Evolutionary conservation across 2,797 vertebrate species (phyloP).

Genomic region (Sarcophilus harrisii): DNA sequence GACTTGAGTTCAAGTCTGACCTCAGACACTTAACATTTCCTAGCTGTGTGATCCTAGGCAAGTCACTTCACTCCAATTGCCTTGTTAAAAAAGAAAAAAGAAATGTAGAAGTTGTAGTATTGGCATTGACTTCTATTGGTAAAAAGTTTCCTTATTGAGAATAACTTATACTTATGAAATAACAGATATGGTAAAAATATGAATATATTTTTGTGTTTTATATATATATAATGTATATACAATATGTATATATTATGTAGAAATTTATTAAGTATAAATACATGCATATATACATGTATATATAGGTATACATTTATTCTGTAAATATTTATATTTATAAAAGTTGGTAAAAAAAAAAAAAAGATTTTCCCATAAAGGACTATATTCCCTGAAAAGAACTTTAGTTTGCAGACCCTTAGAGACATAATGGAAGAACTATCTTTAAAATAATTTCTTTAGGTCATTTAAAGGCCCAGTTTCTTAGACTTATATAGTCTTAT

Average conservation of each 20-base stretch:
- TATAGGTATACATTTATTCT: not conserved
- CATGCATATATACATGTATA: not conserved
- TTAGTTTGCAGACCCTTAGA: not conserved
- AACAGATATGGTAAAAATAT: not conserved
- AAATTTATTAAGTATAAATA: not conserved
- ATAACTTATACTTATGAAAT: not conserved
- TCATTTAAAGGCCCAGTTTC: not conserved
- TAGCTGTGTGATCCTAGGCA: too few relatives aligned
- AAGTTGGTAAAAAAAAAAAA: not conserved
- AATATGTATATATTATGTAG: too few relatives aligned
- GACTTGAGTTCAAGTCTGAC: too few relatives aligned
- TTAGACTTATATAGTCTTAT: too few relatives aligned
- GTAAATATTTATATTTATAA: not conserved
- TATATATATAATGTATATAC: not conserved
- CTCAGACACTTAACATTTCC: too few relatives aligned
- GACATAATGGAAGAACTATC: not conserved
- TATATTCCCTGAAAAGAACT: not conserved
- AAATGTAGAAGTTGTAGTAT: not conserved
- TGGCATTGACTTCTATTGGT: not conserved
- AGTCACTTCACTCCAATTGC: too few relatives aligned
- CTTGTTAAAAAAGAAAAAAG: too few relatives aligned
- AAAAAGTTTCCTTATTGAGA: not conserved
- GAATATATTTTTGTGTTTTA: not conserved
- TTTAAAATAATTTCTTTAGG: not conserved
- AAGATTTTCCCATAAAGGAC: not conserved